Conservation (phyloP, 2,113 vertebrate genomes). For the Pardalotus punctatus region DNA sequence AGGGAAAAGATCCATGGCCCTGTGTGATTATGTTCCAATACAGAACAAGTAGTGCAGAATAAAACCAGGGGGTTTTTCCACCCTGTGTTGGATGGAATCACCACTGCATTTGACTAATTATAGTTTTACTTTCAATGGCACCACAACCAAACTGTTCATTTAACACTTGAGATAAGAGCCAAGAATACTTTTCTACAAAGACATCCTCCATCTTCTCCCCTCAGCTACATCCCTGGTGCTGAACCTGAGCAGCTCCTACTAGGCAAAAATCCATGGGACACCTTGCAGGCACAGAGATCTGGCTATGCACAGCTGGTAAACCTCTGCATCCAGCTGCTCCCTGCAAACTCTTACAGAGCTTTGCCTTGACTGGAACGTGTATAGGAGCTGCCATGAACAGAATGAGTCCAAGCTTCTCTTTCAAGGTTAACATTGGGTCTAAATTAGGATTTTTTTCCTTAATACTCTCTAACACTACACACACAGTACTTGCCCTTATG, state of each 20-base stretch:
- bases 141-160: not conserved
- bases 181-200: not conserved
- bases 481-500: not conserved
- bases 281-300: not conserved
- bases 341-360: not conserved
- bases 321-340: not conserved
- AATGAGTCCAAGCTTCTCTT: not conserved
- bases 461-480: not conserved
- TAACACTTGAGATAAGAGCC: not conserved
- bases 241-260: not conserved
- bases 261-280: not conserved
- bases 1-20: not conserved
- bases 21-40: not conserved
- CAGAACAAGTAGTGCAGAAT: not conserved
- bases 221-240: not conserved
- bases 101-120: fast-evolving
- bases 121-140: not conserved
- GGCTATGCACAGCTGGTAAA: not conserved
- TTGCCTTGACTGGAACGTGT: too few relatives aligned
- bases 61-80: not conserved
- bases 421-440: not conserved
- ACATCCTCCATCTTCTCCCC: fast-evolving
- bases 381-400: not conserved
- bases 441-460: not conserved
- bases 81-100: not conserved